Conservation (phyloP, 2,797 vertebrate species). For the Poeciliopsis turneri region DNA sequence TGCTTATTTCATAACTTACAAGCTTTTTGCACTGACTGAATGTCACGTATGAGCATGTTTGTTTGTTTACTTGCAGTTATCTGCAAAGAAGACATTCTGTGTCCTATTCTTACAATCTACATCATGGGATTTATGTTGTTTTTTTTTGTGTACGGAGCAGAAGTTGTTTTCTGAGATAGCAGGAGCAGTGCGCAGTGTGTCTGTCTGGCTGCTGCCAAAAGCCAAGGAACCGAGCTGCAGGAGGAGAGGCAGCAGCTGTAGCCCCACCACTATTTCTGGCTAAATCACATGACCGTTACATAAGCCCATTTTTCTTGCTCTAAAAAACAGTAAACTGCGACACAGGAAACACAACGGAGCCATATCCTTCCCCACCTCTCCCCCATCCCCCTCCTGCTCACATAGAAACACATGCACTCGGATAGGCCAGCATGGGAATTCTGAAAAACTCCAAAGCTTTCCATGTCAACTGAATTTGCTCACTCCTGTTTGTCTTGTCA, state of each 20-base stretch:
- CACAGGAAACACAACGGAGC: conserved; percentile 90
- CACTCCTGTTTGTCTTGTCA: conserved; percentile 69
- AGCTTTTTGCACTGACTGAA: conserved; percentile 7
- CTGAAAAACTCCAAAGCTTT: conserved; percentile 63
- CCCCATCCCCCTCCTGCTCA: conserved; percentile 21
- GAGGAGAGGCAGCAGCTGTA: conserved; percentile 94
- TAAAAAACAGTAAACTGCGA: conserved; percentile 96
- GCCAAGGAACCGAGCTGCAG: conserved; percentile 86
- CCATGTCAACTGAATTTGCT: conserved; percentile 62
- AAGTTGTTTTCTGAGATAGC: conserved; percentile 77
- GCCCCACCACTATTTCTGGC: conserved; percentile 98
- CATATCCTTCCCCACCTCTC: conserved; percentile 38
- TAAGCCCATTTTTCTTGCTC: conserved; percentile 99
- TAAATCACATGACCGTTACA: conserved; percentile 98
- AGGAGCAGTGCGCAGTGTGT: conserved; percentile 77
- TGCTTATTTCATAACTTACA: conserved; percentile 6
- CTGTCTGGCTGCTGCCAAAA: conserved; percentile 89
- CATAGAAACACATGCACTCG: conserved; percentile 27
- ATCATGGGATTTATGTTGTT: conserved; percentile 53
- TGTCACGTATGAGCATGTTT: background rate
- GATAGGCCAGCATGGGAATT: conserved; percentile 60
- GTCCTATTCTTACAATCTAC: conserved; percentile 42
- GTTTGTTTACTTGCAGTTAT: conserved; percentile 30
- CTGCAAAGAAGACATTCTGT: conserved; percentile 34
- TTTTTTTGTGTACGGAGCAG: conserved; percentile 66